Conservation (phyloP, 2,888 invertebrate genomes). For the Apomyelois bistriatella region DNA sequence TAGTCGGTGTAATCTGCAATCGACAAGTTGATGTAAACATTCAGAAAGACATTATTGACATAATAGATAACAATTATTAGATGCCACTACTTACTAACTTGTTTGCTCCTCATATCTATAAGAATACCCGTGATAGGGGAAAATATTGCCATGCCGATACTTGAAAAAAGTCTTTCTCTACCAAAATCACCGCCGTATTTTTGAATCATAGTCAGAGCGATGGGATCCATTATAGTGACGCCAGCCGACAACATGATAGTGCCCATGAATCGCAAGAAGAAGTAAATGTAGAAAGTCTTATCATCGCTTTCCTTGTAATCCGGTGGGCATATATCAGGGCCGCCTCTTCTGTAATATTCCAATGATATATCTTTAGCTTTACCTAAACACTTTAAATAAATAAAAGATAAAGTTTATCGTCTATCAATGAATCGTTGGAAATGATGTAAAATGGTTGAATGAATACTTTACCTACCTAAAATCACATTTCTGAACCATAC, state of each 20-base stretch:
- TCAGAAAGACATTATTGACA: conserved; percentile 56
- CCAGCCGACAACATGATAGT: conserved; percentile 91
- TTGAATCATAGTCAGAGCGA: conserved; percentile 91
- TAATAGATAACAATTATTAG: conserved; percentile 61
- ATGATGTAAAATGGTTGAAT: background rate
- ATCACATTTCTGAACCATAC: conserved; percentile 88
- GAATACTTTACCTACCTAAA: conserved; percentile 66
- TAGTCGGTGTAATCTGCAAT: conserved; percentile 88
- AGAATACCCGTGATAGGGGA: conserved; percentile 89
- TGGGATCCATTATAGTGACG: conserved; percentile 94
- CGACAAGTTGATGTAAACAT: conserved; percentile 57
- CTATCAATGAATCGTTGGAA: conserved; percentile 13
- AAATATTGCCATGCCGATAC: conserved; percentile 90
- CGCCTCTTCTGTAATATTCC: conserved; percentile 81
- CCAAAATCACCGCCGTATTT: conserved; percentile 91
- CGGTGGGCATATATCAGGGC: conserved; percentile 88
- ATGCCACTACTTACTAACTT: conserved; percentile 69
- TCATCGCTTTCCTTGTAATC: conserved; percentile 89
- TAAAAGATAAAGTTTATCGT: conserved; percentile 40
- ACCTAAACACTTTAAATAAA: conserved; percentile 36
- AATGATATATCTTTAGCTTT: conserved; percentile 40
- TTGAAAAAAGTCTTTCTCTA: conserved; percentile 88
- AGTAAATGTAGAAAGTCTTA: conserved; percentile 91
- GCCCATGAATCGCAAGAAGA: conserved; percentile 87
- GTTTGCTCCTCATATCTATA: conserved; percentile 85